A percentile compares a stretch with the other conserved stretches of the same genome.
Conservation (phyloP, 2,797 vertebrate species). For the Huso huso region DNA sequence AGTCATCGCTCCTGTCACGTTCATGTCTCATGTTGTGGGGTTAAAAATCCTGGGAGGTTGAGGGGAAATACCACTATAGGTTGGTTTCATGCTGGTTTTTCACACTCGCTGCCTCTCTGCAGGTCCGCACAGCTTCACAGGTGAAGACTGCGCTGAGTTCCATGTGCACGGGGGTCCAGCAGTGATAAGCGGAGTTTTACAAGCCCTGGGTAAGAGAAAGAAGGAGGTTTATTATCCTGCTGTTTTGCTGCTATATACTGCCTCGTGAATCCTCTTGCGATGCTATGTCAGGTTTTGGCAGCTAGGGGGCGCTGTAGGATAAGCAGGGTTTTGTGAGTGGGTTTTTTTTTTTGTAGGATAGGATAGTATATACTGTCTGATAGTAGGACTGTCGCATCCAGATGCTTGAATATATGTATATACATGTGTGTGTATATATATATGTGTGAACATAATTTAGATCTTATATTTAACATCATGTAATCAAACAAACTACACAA, state of each 20-base stretch:
- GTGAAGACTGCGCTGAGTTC: conserved; percentile 85
- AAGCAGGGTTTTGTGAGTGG: conserved; percentile 6
- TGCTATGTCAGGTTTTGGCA: conserved; percentile 22
- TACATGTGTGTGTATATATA: too few relatives aligned
- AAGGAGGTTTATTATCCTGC: neutral
- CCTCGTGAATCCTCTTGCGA: neutral
- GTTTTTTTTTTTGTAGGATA: too few relatives aligned
- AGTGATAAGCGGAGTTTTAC: conserved; percentile 74
- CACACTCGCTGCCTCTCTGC: neutral
- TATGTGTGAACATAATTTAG: too few relatives aligned
- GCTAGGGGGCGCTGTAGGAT: conserved; percentile 47
- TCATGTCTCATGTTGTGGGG: too few relatives aligned
- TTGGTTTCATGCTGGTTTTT: neutral
- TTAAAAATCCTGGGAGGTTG: too few relatives aligned
- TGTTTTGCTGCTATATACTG: conserved; percentile 2
- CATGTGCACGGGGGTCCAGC: conserved; percentile 86
- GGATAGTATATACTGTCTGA: too few relatives aligned
- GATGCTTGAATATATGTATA: too few relatives aligned
- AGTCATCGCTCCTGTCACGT: too few relatives aligned
- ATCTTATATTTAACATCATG: too few relatives aligned
- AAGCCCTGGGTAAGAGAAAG: conserved; percentile 68
- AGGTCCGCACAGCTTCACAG: conserved; percentile 88
- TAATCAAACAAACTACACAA: too few relatives aligned
- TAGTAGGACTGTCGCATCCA: too few relatives aligned
- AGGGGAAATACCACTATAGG: too few relatives aligned